These are phyloP conservation scores for Struthidea cinerea DNA, from an alignment of 2,113 vertebrate species.

Conservation along the genomic window DNA sequence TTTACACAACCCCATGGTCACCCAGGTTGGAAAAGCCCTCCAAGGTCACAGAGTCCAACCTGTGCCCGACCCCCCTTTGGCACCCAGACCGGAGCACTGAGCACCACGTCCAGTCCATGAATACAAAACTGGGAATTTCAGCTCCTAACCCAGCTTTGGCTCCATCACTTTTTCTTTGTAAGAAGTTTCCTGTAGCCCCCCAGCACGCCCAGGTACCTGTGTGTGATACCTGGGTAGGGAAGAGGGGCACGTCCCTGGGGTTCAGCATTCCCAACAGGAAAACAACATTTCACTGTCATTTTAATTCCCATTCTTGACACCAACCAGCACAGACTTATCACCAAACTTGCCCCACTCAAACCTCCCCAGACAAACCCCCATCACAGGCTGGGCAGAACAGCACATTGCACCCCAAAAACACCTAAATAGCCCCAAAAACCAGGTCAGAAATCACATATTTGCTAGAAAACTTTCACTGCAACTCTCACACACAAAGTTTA, in stretches of 20 bases:
- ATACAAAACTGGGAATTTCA: accelerated
- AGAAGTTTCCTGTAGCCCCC: not conserved
- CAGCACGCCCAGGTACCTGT: not conserved
- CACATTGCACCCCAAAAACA: accelerated
- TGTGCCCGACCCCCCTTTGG: not conserved
- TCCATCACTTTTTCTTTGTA: not conserved
- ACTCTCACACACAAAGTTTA: not conserved
- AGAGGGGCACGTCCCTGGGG: not conserved
- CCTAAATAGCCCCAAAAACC: accelerated
- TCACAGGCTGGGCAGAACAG: not conserved
- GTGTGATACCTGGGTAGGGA: accelerated
- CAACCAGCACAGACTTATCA: not conserved
- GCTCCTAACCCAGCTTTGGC: not conserved
- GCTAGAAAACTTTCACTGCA: not conserved
- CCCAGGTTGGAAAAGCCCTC: not conserved
- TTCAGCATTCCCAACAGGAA: not conserved
- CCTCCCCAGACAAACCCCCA: accelerated
- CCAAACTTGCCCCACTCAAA: not conserved
- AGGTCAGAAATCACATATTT: not conserved
- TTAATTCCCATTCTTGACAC: not conserved
- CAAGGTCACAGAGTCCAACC: not conserved
- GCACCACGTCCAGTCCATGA: not conserved
- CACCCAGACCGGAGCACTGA: not conserved
- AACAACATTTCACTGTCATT: not conserved
- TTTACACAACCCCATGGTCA: accelerated